Evolutionary conservation across 2,797 vertebrate genomes (phyloP), one percentile per base, ranked within the genome.

Genomic region (Lacerta agilis): DNA sequence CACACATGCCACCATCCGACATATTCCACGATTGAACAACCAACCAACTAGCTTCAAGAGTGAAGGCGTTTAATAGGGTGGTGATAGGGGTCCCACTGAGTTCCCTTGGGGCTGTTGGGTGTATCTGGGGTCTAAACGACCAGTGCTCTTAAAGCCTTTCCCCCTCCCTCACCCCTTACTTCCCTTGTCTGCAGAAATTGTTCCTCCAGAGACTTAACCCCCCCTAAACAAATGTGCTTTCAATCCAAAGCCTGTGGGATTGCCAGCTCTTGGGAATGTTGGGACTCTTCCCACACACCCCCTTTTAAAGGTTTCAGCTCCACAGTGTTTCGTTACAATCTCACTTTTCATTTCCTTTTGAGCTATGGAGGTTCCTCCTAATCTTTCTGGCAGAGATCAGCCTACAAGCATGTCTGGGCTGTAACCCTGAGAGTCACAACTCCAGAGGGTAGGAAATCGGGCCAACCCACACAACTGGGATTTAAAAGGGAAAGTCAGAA

Each of bases 171-270:
- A 86, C 41, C 55, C 33, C 66, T 80, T 43, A 29, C 33, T 0
- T 85, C 85, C 91, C 90, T 4, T 93, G 92, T 92, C 93, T 94
- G 93, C 58, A 85, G 83, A 93, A 90, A 87, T 91, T 66, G 86
- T 75, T 0, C 77, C 23, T 90, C 86, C 82, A 1, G 3, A 89
- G 89, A 3, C 61, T 8, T 87, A 36, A 67, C 17, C 83, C 88
- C 86, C 15, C 83, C 88, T 86, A 38, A 2, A 87, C 55, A 90
- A n/a, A 8, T 5, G 1, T 91, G 85, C 90, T 92, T 67, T 67
- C 86, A 71, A 83, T 72, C 85, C 43, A 92, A 91, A 92, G 55
- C 61, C 78, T 79, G 8, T 27, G 17, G 41, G 69, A 71, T 45
- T 84, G 49, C 23, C 58, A 55, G 55, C 18, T 85, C 69, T 80